Evolutionary conservation across 2,797 vertebrate species (phyloP), one percentile per base, ranked within the genome.

Genomic region (Syncerus caffer): DNA sequence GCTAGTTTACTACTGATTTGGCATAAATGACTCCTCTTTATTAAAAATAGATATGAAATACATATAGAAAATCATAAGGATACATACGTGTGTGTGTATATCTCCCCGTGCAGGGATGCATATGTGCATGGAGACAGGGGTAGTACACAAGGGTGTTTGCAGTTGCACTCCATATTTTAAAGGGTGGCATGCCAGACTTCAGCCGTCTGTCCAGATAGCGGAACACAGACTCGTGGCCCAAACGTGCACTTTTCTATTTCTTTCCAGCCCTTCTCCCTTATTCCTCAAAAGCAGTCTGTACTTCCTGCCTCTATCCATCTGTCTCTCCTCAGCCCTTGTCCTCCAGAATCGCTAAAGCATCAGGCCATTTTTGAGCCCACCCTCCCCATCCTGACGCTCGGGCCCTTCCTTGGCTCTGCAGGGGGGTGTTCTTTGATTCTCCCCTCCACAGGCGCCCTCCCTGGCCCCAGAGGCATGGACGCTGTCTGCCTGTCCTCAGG

Each of bases 141-240:
- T 17, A 23, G 29, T 0, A 0, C 16, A 9, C 2, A 3, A 14
- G 17, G 9, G 15, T 2, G 6, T 4, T 57, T 60, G 47, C 79
- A 80, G 2, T 53, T 8, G 3, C 27, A 1, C 19, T 4, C 3
- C 4, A 25, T 3, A 38, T 50, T 45, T 62, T 51, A 55, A 86
- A 42, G 25, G 23, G 25, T 31, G 21, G 7, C 21, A 9, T 14
- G 1, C 27, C 47, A 7, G 5, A 7, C 31, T 31, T n/a, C 51
- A 47, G 64, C 60, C 42, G 2, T 78, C 47, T 11, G 17, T 34
- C 34, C 38, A 14, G 10, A 34, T 21, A 34, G 12, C 29, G 38
- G 42, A 51, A 50, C 50, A 29, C 42, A 31, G 82, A 58, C 29
- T 47, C 27, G 0, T 5, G 14, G 50, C 88, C 53, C 42, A 10